These are phyloP conservation scores for Tinamus guttatus DNA, from an alignment of 2,113 vertebrate genomes.

Conservation along the genomic window DNA sequence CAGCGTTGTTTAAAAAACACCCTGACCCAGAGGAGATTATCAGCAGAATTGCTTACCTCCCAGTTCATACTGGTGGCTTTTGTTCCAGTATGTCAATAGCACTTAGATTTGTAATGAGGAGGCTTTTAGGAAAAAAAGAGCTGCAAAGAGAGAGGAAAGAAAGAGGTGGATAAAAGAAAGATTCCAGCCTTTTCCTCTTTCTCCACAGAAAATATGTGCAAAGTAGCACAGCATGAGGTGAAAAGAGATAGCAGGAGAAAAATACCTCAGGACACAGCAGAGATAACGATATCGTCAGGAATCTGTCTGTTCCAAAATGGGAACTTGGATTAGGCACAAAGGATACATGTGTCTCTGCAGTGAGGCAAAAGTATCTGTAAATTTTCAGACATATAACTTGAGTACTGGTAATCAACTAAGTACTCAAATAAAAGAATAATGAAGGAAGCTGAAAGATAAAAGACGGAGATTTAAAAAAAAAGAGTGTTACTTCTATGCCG, in stretches of 20 bases:
- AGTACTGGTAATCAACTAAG: neutral
- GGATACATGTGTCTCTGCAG: neutral
- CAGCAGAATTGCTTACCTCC: neutral
- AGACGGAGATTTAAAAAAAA: neutral
- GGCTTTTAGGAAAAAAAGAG: neutral
- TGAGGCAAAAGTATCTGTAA: neutral
- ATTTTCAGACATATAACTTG: neutral
- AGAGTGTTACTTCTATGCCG: fast-evolving
- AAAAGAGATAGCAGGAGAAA: constrained; percentile 4
- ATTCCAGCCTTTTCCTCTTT: neutral
- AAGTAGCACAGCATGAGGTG: neutral
- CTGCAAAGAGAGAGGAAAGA: neutral
- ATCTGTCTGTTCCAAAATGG: neutral
- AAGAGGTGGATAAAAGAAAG: neutral
- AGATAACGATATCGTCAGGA: neutral
- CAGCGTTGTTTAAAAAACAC: neutral
- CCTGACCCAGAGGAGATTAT: neutral
- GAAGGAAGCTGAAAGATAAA: neutral
- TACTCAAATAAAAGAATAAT: neutral
- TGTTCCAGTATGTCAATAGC: neutral
- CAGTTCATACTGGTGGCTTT: neutral
- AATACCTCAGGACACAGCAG: neutral
- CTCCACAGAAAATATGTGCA: constrained; percentile 17
- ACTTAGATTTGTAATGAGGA: neutral
- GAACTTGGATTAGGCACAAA: neutral